Conservation (phyloP, 2,797 vertebrate species). For the Peromyscus eremicus region DNA sequence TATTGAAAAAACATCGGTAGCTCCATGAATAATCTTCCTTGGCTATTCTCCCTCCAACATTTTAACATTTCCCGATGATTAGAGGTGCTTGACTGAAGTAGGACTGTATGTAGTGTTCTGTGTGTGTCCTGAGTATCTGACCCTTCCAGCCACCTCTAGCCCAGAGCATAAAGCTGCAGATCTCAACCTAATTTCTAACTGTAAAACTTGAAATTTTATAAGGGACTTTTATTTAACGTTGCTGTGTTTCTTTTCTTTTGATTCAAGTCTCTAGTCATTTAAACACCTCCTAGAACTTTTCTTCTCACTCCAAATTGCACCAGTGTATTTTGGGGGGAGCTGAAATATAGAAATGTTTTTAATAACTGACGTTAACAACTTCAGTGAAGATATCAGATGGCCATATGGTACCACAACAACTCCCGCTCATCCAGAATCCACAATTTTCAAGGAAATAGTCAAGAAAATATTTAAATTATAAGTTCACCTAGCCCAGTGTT, state of each 20-base stretch:
- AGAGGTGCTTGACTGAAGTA: background rate
- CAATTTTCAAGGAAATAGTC: constrained; percentile 4
- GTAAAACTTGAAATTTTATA: background rate
- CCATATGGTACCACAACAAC: background rate
- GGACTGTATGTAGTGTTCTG: background rate
- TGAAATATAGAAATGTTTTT: background rate
- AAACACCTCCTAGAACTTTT: constrained; percentile 54
- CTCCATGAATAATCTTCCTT: background rate
- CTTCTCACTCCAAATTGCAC: background rate
- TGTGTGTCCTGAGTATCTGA: background rate
- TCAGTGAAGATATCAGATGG: background rate
- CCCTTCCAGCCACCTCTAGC: background rate
- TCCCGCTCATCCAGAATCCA: background rate
- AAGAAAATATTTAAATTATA: constrained; percentile 24
- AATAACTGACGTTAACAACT: background rate
- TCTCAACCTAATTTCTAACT: background rate
- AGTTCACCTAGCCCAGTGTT: background rate
- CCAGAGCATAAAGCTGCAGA: background rate
- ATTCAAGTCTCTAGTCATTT: background rate
- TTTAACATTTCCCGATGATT: background rate
- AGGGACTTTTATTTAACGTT: constrained; percentile 41
- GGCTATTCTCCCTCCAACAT: background rate
- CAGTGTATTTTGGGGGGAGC: background rate
- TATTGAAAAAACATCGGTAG: background rate
- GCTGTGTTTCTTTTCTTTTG: constrained; percentile 3